Base-by-base conservation (phyloP, 2,797 vertebrate species). In the Ambastaia sidthimunki region DNA sequence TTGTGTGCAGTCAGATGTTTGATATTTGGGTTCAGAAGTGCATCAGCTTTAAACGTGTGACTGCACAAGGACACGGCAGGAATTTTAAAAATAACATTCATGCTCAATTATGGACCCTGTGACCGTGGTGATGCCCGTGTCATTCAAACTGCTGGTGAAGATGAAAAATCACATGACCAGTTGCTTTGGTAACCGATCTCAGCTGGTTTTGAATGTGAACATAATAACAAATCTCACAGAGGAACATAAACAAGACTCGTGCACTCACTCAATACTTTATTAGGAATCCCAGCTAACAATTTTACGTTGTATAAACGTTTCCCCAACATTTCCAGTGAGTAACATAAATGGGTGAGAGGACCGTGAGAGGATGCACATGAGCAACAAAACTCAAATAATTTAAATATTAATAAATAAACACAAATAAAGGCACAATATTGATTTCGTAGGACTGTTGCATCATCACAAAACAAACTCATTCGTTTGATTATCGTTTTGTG, bases 141-240 rank as follows among this genome's bases (percentile, higher is more conserved):
- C 82, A 74, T 78, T 86, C 59, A 86, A 63, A 48, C 48, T 44
- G 37, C 62, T 73, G 3, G 5, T 57, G 3, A 75, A 83, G 67
- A 37, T 59, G 55, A 76, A 31, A 10, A 48, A 23, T 62, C 67
- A 52, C 71, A 68, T 48, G 69, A 19, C 7, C 25, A 31, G 87
- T 88, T 90, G 82, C 86, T 86, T 12, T 60, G 74, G 83, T 71
- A 87, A 86, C 82, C 41, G 71, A 79, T 77, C 80, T 72, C 9
- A 23, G 37, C 66, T 48, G 18, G 69, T 25, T 73, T 81, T 67
- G 18, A 57, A 50, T 2, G 10, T 21, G 57, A 74, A 70, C n/a
- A 5, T 69, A 21, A 11, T 63, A 72, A 71, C 18, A 55, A 7
- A 63, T 19, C 15, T 25, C 44, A 28, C 67, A 28, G 23, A 34